Percentiles rank a stretch among this genome's conserved stretches.
Conservation (phyloP, 1,140 invertebrate genomes). For the Zaprionus camerounensis region DNA sequence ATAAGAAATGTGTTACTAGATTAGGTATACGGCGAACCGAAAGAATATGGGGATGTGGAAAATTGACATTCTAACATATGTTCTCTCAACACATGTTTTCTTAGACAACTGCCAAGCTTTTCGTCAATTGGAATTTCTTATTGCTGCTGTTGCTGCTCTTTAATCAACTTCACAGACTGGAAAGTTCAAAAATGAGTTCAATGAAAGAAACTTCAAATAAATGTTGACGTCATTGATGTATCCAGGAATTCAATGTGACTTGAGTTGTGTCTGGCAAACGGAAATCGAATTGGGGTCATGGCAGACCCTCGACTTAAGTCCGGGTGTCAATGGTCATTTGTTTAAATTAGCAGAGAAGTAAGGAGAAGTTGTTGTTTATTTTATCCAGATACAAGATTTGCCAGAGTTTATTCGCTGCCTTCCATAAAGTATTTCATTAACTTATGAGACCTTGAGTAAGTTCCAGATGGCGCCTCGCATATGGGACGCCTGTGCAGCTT, state of each 20-base stretch:
- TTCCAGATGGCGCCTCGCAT: slow-evolving; percentile 48
- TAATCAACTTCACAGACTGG: slow-evolving; percentile 34
- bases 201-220: slow-evolving; percentile 32
- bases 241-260: slow-evolving; percentile 16
- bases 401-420: background rate
- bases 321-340: slow-evolving; percentile 11
- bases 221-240: slow-evolving; percentile 43
- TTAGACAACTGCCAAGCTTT: background rate
- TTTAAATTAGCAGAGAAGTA: background rate
- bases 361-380: background rate
- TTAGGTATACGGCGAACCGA: background rate
- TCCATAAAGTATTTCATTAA: slow-evolving; percentile 23
- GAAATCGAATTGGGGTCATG: slow-evolving; percentile 54
- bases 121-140: background rate
- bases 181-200: slow-evolving; percentile 26
- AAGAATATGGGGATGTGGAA: too few relatives aligned
- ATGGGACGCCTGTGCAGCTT: slow-evolving; percentile 8
- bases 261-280: slow-evolving; percentile 6
- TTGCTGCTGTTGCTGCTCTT: background rate
- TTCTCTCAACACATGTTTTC: slow-evolving; percentile 15
- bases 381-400: background rate
- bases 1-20: slow-evolving; percentile 28
- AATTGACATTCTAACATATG: slow-evolving; percentile 25
- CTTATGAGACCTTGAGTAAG: slow-evolving; percentile 27
- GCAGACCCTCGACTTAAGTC: slow-evolving; percentile 6